Base-by-base conservation (phyloP, 2,888 invertebrate species). In the Chrysolina oricalcia region DNA sequence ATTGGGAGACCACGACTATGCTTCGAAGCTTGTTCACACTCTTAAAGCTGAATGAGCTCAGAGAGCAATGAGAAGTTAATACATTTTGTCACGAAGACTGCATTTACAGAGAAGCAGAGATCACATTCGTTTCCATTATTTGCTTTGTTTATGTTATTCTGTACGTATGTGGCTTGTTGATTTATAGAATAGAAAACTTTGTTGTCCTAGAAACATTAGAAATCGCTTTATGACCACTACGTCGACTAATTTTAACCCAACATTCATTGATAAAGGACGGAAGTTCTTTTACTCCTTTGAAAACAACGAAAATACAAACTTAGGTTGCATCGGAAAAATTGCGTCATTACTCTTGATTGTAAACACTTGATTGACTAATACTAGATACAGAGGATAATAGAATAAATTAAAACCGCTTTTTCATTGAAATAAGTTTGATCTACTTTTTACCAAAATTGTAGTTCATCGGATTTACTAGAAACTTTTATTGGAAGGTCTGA, bases 181-280 rank as follows among this genome's bases (percentile, higher is more conserved):
- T 23, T 56, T 35, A 53, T 53, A 53, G 23, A 21, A 21, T 19
- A 53, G 17, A 17, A 21, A 70, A 23, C 19, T 68, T 35, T 70
- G 23, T 50, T 27, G 17, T 62, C 27, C 21, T 53, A 50, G 62
- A 65, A 59, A 63, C 63, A 65, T 63, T 78, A 76, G 78, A 75
- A 75, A 72, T 73, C 67, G 76, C 78, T 78, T 56, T 75, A 78
- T 76, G 73, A 78, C 78, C 78, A 78, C 78, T 50, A 69, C 69
- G 48, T 68, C 19, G 35, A 73, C 50, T 19, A 19, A 70, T 63
- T 73, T 53, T 5, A 53, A 9, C 19, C 13, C 53, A 23, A 5
- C 71, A 69, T 41, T 64, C 56, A 53, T 46, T 68, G 27, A 50
- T 23, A 41, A 59, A 56, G 41, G 5, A 8, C 63, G 74, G 62